A percentile compares a stretch with the other conserved stretches of the same genome.
Evolutionary conservation across 2,113 vertebrate genomes (phyloP).

Genomic region (Pan paniscus): DNA sequence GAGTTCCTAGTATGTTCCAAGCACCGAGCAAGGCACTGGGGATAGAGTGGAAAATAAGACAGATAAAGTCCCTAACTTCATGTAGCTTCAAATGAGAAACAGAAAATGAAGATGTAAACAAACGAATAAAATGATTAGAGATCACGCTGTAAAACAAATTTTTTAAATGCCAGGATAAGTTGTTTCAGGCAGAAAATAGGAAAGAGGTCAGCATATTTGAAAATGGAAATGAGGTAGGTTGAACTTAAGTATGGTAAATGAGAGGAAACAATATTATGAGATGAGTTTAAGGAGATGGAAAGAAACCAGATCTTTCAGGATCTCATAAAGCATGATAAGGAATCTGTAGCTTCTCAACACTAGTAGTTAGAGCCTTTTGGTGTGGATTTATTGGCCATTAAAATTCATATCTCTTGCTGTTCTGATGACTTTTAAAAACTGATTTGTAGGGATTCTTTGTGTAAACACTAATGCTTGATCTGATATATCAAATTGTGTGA

Average conservation of each 20-base stretch:
- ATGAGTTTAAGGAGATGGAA: background rate
- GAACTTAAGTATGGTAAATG: background rate
- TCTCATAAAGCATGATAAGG: background rate
- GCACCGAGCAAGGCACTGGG: background rate
- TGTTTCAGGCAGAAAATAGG: slow-evolving; percentile 3
- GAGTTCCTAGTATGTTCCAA: background rate
- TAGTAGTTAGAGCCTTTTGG: background rate
- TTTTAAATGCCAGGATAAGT: background rate
- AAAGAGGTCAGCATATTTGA: background rate
- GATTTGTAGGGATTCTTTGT: background rate
- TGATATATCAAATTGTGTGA: background rate
- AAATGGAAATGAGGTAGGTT: background rate
- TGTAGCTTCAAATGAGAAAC: background rate
- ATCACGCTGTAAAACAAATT: background rate
- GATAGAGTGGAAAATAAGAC: background rate
- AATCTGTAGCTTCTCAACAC: background rate
- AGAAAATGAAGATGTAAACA: background rate
- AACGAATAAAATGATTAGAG: background rate
- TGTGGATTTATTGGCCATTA: background rate
- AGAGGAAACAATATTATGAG: background rate
- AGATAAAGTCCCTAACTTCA: background rate
- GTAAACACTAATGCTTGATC: background rate
- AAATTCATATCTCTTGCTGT: background rate
- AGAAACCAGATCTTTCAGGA: background rate
- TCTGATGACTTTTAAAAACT: background rate